These are phyloP conservation scores for Bolinopsis microptera DNA, from an alignment of 37 sponge, comb jelly and placozoan genomes.

Conservation along the genomic window DNA sequence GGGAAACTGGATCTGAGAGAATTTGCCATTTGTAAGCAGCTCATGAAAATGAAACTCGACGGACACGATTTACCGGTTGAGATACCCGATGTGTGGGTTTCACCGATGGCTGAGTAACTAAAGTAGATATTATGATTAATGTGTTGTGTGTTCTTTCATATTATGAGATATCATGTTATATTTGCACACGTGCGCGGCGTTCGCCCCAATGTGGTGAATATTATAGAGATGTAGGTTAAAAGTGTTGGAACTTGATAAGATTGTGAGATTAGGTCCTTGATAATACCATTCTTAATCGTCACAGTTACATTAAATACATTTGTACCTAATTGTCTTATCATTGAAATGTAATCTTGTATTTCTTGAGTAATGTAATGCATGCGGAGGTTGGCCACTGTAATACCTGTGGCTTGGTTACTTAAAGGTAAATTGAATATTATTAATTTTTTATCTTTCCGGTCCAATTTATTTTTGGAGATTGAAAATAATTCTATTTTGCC, in stretches of 20 bases:
- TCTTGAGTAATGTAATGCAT: no score
- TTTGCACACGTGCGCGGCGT: not conserved
- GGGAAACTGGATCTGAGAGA: slow-evolving; percentile 93
- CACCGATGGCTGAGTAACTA: not conserved
- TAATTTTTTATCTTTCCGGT: not conserved
- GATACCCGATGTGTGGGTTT: slow-evolving; percentile 70
- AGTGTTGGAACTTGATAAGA: not conserved
- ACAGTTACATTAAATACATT: no score
- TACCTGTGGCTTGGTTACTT: not conserved
- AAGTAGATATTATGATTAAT: not conserved
- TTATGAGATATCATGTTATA: not conserved
- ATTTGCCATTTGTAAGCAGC: slow-evolving; percentile 89
- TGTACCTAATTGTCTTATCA: no score
- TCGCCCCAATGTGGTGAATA: not conserved
- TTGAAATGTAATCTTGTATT: no score
- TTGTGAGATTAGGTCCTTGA: no score
- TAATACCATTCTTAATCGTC: no score
- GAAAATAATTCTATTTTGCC: not conserved
- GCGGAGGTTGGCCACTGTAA: no score
- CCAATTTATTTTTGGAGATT: not conserved
- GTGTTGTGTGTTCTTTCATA: not conserved
- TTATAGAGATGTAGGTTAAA: not conserved
- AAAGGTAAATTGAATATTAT: not conserved
- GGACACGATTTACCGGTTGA: slow-evolving; percentile 88
- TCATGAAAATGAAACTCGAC: slow-evolving; percentile 80